Percentiles rank a stretch among this genome's conserved stretches.
Conservation (phyloP, 2,113 vertebrate genomes). For the Callochromis pleurospilus region DNA sequence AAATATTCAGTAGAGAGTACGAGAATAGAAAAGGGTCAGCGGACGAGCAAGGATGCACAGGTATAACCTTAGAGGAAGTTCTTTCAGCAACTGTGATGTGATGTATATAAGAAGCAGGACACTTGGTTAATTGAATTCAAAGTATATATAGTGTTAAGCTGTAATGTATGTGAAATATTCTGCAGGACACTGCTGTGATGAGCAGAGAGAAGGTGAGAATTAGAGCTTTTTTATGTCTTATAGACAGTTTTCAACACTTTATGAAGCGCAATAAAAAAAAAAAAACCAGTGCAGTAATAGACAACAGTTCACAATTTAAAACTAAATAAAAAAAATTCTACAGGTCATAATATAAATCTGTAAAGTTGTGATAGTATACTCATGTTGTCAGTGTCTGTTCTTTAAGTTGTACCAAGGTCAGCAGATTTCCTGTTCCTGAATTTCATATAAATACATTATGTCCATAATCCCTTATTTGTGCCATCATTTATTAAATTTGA, state of each 20-base stretch:
- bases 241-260: not conserved
- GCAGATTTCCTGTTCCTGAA: not conserved
- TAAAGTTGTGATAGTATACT: not conserved
- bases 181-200: not conserved
- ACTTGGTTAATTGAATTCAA: not conserved
- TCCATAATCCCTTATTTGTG: not conserved
- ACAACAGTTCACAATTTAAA: not conserved
- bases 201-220: not conserved
- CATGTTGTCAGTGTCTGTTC: not conserved
- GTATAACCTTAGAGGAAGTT: not conserved
- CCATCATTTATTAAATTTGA: not conserved
- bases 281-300: not conserved
- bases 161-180: not conserved
- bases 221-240: not conserved
- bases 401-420: not conserved
- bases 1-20: not conserved
- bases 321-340: fast-evolving
- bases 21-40: not conserved
- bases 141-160: not conserved
- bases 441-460: not conserved
- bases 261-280: not conserved
- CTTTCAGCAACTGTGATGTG: not conserved
- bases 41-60: not conserved
- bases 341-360: not conserved
- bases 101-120: not conserved